Evolutionary conservation across 2,113 vertebrate species (phyloP).

Genomic region (Telmatochromis sp.): DNA sequence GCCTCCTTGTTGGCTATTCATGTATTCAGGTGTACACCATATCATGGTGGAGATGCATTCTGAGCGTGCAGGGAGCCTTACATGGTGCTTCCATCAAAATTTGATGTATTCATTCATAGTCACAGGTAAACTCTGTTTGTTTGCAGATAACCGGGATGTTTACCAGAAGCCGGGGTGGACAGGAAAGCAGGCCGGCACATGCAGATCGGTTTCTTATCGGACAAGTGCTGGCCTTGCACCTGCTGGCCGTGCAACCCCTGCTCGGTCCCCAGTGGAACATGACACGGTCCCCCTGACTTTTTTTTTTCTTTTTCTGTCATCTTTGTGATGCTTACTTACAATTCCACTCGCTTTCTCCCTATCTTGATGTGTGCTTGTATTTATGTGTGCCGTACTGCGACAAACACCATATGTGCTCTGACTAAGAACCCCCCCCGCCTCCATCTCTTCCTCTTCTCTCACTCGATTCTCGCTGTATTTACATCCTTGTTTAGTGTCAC

Average conservation of each 20-base stretch:
- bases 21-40: conserved; percentile 71
- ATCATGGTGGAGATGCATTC: conserved; percentile 58
- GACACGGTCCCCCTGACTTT: neutral
- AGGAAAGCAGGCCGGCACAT: conserved; percentile 18
- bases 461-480: conserved; percentile 30
- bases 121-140: conserved; percentile 64
- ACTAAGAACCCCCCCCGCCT: neutral
- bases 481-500: conserved; percentile 59
- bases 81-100: conserved; percentile 64
- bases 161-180: conserved; percentile 13
- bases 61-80: conserved; percentile 7
- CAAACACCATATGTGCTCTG: conserved; percentile 21
- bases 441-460: neutral
- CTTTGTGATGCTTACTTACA: neutral
- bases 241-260: conserved; percentile 31
- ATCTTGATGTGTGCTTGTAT: conserved; percentile 1
- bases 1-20: conserved; percentile 69
- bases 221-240: conserved; percentile 1
- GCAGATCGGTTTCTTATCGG: conserved; percentile 53
- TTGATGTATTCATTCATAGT: conserved; percentile 69
- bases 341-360: neutral
- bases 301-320: neutral
- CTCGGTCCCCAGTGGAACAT: neutral
- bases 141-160: conserved; percentile 68
- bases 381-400: neutral